These are phyloP conservation scores for Synergus laeviventris DNA, from an alignment of 2,888 invertebrate genomes.

Conservation along the genomic window DNA sequence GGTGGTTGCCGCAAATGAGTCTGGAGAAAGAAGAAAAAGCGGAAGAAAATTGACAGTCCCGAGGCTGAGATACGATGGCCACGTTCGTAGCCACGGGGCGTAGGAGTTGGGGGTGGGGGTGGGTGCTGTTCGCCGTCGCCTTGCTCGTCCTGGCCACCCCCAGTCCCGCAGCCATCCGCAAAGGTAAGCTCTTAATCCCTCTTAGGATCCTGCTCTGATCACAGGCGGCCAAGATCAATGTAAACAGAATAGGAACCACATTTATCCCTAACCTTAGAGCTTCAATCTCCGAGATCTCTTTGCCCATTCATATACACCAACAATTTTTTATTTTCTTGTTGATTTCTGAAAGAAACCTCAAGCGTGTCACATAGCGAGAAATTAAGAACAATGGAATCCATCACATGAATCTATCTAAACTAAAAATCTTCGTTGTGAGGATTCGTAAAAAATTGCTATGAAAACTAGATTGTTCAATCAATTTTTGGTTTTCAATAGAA, in stretches of 20 bases:
- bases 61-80: conserved; percentile 58
- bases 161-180: conserved; percentile 72
- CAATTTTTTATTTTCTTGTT: too few relatives aligned
- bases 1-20: conserved; percentile 67
- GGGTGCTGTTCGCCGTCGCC: conserved; percentile 68
- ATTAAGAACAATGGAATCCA: too few relatives aligned
- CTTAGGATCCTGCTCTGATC: conserved; percentile 48
- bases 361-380: too few relatives aligned
- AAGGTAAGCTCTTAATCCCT: conserved; percentile 68
- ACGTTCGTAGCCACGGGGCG: conserved; percentile 54
- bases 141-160: conserved; percentile 71
- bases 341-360: too few relatives aligned
- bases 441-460: neutral
- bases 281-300: conserved; percentile 24
- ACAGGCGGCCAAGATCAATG: conserved; percentile 46
- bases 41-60: conserved; percentile 67
- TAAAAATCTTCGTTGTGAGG: neutral
- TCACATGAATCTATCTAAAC: too few relatives aligned
- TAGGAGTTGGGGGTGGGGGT: conserved; percentile 59
- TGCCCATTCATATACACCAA: too few relatives aligned
- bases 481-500: conserved; percentile 4
- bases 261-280: conserved; percentile 30
- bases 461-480: conserved; percentile 31
- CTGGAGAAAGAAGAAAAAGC: conserved; percentile 59
- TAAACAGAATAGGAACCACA: conserved; percentile 42